Conservation (phyloP, 2,797 vertebrate genomes). For the Huso huso region DNA sequence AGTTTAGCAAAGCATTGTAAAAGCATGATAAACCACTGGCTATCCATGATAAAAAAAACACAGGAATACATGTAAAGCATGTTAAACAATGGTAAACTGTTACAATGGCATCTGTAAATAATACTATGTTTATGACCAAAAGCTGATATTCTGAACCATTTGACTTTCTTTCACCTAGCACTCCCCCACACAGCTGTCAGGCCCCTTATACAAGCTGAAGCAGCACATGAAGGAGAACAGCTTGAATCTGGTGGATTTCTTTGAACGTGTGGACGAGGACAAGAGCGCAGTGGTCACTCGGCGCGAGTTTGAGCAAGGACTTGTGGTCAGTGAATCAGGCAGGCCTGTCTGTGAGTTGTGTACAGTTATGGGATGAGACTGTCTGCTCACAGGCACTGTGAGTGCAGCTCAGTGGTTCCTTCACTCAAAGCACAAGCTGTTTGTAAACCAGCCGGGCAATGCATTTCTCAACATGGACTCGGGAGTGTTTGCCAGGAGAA, state of each 20-base stretch:
- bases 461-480: too few relatives aligned
- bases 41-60: too few relatives aligned
- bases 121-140: not conserved
- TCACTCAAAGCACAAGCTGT: too few relatives aligned
- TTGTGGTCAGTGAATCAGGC: conserved; percentile 9
- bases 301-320: conserved; percentile 18
- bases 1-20: not conserved
- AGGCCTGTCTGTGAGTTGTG: not conserved
- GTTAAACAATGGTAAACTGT: conserved; percentile 18
- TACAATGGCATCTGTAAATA: not conserved
- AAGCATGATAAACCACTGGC: conserved; percentile 19
- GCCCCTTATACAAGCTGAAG: conserved; percentile 21
- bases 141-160: not conserved
- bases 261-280: conserved; percentile 7
- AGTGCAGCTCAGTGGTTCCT: too few relatives aligned
- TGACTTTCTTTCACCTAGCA: not conserved
- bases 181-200: conserved; percentile 2
- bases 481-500: too few relatives aligned
- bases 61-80: conserved; percentile 18
- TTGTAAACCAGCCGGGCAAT: too few relatives aligned
- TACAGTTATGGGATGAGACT: not conserved
- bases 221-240: conserved; percentile 21
- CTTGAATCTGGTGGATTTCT: conserved; percentile 19
- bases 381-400: too few relatives aligned
- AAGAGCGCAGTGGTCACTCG: conserved; percentile 4